phyloP scores from a whole-genome alignment of 2,888 invertebrate genomes.

The Camptogramma bilineatum region DNA sequence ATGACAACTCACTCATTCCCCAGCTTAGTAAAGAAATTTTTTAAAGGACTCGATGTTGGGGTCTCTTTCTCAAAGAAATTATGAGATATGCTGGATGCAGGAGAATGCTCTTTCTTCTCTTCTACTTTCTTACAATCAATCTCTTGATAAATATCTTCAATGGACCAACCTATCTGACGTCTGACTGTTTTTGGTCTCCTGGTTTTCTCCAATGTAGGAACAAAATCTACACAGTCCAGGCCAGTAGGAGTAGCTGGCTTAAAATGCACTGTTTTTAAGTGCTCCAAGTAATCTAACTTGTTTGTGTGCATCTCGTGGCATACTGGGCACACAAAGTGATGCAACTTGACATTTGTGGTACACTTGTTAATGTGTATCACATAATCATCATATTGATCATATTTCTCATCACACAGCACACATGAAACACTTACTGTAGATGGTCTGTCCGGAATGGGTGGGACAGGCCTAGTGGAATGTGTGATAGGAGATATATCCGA shows the following conservation, averaged over 20 bases:
- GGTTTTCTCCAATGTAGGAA: conserved; percentile 71
- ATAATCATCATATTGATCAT: conserved; percentile 72
- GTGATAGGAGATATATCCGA: conserved; percentile 59
- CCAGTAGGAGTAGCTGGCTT: conserved; percentile 58
- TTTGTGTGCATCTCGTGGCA: conserved; percentile 78
- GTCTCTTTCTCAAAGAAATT: conserved; percentile 73
- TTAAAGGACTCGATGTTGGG: conserved; percentile 76
- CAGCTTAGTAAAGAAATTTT: conserved; percentile 76
- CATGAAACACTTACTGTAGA: conserved; percentile 67
- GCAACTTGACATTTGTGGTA: conserved; percentile 78
- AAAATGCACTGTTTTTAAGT: conserved; percentile 69
- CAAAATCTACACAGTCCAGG: conserved; percentile 74
- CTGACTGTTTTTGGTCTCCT: conserved; percentile 73
- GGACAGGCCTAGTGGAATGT: conserved; percentile 48
- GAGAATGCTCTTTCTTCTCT: conserved; percentile 61
- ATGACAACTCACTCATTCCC: conserved; percentile 80
- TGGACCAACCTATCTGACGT: conserved; percentile 81
- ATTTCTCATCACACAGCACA: conserved; percentile 76
- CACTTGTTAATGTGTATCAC: conserved; percentile 75
- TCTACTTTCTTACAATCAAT: conserved; percentile 77
- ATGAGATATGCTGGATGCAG: conserved; percentile 75
- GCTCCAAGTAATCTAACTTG: conserved; percentile 70
- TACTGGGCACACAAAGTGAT: conserved; percentile 77
- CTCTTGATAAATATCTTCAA: conserved; percentile 82
- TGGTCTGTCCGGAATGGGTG: conserved; percentile 49